phyloP scores from a whole-genome alignment of 2,113 vertebrate species.

The Aythya baeri region DNA sequence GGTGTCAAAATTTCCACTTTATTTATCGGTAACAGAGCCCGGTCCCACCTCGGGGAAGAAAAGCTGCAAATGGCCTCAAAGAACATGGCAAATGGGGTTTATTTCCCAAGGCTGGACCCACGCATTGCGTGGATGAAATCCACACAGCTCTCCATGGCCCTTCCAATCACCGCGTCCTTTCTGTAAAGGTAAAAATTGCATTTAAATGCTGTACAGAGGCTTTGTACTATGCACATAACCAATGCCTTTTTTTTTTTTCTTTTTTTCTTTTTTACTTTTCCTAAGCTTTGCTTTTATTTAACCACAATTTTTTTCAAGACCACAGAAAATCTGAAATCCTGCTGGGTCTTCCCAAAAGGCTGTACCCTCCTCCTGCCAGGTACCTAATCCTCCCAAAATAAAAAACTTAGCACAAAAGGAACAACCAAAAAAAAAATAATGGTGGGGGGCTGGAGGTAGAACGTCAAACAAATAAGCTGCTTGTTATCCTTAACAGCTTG shows the following conservation, averaged over 20 bases:
- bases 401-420: background rate
- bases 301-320: background rate
- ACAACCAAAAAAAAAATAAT: background rate
- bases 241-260: background rate
- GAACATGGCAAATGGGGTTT: background rate
- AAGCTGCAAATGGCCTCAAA: background rate
- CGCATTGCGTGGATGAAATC: background rate
- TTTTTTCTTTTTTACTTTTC: too few relatives aligned
- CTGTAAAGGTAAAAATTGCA: background rate
- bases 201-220: background rate
- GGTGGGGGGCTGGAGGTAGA: background rate
- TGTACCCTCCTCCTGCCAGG: background rate
- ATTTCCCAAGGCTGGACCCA: background rate
- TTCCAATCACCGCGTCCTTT: background rate
- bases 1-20: conserved; percentile 17
- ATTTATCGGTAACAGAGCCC: background rate
- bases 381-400: background rate
- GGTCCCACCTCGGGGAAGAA: background rate
- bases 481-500: background rate
- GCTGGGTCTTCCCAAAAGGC: background rate
- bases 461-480: background rate
- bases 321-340: background rate
- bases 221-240: background rate
- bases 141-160: background rate
- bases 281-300: background rate